Base-by-base conservation (phyloP, 2,113 vertebrate species). In the Notechis scutatus region DNA sequence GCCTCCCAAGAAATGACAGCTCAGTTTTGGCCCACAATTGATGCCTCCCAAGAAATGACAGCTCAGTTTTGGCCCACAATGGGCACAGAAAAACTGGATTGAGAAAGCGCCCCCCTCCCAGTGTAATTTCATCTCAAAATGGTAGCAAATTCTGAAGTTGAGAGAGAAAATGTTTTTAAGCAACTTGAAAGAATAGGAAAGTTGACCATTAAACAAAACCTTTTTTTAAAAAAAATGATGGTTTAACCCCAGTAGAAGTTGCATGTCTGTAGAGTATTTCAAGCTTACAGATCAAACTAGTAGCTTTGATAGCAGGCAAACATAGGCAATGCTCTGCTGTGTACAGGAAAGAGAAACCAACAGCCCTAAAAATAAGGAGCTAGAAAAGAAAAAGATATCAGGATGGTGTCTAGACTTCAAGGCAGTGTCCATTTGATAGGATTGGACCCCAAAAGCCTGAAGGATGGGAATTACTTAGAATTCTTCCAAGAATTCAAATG, bases 101-200 rank as follows among this genome's bases (percentile, higher is more conserved):
- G 20, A 89, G n/a, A 89, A 55, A n/a, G 54, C 23, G n/a, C 23
- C 47, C 12, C 2, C 3, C 0, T 15, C 11, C 20, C 39, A 0
- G 15, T 4, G 91, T 61, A 90, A 47, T 42, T 52, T 11, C 39
- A 85, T 92, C 89, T 56, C 69, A 81, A 52, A 52, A 47, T 29
- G 90, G 90, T 2, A 21, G 69, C 0, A 90, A 81, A 57, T 4
- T 11, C 18, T 1, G 55, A 12, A 74, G 81, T 55, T 47, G 15
- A 92, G 93, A 96, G 92, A 96, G 94, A 85, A 89, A 12, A 61
- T 0, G 86, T 47, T 91, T 93, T 45, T 0, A 69, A 69, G 64
- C 64, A 90, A 74, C 0, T 59, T 0, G 54, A 52, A 92, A 88
- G 94, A 94, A 93, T 88, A 93, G 26, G 81, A 14, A 88, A 92